phyloP scores from a whole-genome alignment of 2,797 vertebrate species.

The Gouania willdenowi region DNA sequence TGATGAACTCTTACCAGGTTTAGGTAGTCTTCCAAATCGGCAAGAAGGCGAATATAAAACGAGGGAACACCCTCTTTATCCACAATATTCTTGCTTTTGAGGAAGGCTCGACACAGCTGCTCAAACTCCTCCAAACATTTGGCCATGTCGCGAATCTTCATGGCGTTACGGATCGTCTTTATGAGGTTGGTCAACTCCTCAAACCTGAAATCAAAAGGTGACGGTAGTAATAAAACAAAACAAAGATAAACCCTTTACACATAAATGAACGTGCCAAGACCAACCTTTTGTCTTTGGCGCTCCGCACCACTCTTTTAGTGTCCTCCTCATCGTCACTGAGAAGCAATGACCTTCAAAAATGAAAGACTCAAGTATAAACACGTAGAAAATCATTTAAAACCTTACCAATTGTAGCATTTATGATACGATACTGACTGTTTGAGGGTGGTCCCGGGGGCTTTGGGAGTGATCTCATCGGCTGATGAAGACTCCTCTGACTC shows the following conservation, averaged over 20 bases:
- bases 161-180: slow-evolving; percentile 91
- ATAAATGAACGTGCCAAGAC: background rate
- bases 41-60: slow-evolving; percentile 88
- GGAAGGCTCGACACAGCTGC: slow-evolving; percentile 85
- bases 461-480: slow-evolving; percentile 82
- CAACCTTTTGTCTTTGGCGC: slow-evolving; percentile 91
- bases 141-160: slow-evolving; percentile 93
- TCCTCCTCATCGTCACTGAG: slow-evolving; percentile 93
- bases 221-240: too few species aligned
- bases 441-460: slow-evolving; percentile 80
- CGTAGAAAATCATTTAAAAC: background rate
- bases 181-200: slow-evolving; percentile 91
- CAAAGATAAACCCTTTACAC: too few species aligned
- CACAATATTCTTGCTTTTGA: slow-evolving; percentile 90
- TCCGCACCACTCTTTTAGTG: slow-evolving; percentile 89
- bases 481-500: slow-evolving; percentile 91
- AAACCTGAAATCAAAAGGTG: slow-evolving; percentile 69
- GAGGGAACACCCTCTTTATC: slow-evolving; percentile 89
- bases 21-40: slow-evolving; percentile 88
- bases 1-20: slow-evolving; percentile 78
- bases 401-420: background rate
- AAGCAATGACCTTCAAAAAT: slow-evolving; percentile 72
- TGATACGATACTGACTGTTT: slow-evolving; percentile 80
- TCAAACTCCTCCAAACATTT: slow-evolving; percentile 94
- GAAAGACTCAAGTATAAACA: background rate